phyloP scores from a whole-genome alignment of 2,113 vertebrate genomes.

The Dryoscopus gambensis region DNA sequence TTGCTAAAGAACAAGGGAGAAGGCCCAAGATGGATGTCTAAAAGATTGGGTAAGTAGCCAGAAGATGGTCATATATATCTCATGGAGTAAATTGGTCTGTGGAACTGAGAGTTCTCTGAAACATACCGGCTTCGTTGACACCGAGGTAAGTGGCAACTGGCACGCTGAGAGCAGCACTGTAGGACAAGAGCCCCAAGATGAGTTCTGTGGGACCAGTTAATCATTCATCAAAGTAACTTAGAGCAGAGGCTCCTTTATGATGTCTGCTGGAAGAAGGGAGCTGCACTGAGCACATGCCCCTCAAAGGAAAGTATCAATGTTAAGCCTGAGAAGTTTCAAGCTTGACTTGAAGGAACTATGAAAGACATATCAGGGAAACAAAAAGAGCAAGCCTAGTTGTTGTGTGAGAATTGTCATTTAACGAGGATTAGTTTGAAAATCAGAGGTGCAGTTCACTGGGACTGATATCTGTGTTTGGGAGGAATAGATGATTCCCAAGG shows the following conservation, averaged over 20 bases:
- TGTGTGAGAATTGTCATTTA: background rate
- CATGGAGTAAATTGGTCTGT: background rate
- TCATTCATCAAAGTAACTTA: background rate
- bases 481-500: background rate
- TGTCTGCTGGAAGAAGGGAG: background rate
- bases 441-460: background rate
- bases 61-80: background rate
- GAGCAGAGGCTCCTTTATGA: background rate
- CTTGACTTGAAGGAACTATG: background rate
- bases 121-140: background rate
- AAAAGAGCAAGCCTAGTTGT: background rate
- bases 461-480: background rate
- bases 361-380: background rate
- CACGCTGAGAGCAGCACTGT: rapidly evolving
- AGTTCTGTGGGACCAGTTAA: background rate
- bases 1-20: background rate
- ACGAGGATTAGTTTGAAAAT: background rate
- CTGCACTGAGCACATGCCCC: background rate
- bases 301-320: background rate
- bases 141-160: background rate
- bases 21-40: background rate
- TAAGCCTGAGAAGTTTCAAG: background rate
- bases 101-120: background rate
- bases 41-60: background rate
- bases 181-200: background rate